A percentile compares a stretch with the other conserved stretches of the same genome.
These are phyloP conservation scores for Phragmatobia fuliginosa DNA, from an alignment of 2,888 invertebrate species.

Conservation along the genomic window DNA sequence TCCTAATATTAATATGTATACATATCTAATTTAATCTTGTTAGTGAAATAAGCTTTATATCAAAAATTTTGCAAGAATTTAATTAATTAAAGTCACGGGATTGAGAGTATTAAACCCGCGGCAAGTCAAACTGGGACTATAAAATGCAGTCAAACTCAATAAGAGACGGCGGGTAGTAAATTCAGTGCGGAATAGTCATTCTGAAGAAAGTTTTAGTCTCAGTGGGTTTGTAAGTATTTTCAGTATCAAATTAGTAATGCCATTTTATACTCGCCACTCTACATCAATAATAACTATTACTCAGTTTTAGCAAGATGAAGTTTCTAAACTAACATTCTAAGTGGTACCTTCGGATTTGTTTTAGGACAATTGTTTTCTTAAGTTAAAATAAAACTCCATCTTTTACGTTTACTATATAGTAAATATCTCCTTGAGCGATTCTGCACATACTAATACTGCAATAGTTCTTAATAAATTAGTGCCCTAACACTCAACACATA, in stretches of 20 bases:
- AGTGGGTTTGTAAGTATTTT: conserved; percentile 19
- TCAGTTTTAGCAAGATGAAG: neutral
- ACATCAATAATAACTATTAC: neutral
- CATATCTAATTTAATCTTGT: neutral
- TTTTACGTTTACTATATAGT: too few species aligned
- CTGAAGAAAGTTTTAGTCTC: conserved; percentile 63
- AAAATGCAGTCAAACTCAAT: conserved; percentile 45
- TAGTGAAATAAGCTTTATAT: conserved; percentile 2
- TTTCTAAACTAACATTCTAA: neutral
- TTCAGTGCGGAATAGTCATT: conserved; percentile 47
- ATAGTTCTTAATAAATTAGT: too few species aligned
- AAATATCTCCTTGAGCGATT: too few species aligned
- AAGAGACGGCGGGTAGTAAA: conserved; percentile 43
- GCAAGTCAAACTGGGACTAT: conserved; percentile 27
- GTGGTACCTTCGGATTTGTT: neutral
- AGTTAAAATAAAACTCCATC: too few species aligned
- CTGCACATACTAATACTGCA: too few species aligned
- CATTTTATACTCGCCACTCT: neutral
- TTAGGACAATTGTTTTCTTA: too few species aligned
- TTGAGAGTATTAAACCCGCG: conserved; percentile 27
- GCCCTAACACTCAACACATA: too few species aligned
- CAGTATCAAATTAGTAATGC: conserved; percentile 18
- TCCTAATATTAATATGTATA: neutral
- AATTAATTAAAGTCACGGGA: conserved; percentile 29
- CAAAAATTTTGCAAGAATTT: conserved; percentile 8